A percentile compares a stretch with the other conserved stretches of the same genome.
phyloP scores from a whole-genome alignment of 2,797 vertebrate species.

The Limnodromus scolopaceus region DNA sequence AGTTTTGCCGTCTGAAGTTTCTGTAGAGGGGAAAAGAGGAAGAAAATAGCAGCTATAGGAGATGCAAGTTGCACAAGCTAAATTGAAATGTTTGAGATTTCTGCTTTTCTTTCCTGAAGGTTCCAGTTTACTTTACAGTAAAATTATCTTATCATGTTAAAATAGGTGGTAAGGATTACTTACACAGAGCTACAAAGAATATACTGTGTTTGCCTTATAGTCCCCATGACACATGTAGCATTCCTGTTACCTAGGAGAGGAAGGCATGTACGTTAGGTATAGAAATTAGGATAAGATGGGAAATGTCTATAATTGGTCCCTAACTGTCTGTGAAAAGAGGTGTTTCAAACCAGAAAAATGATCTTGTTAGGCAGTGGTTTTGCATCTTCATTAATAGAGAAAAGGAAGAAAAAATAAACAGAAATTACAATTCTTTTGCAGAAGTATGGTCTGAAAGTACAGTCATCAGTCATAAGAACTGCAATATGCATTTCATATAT shows the following conservation, averaged over 20 bases:
- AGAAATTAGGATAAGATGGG: conserved; percentile 61
- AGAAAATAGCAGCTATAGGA: not conserved
- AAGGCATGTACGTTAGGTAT: conserved; percentile 38
- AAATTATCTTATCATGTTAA: not conserved
- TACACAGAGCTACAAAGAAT: conserved; percentile 27
- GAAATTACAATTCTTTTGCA: conserved; percentile 7
- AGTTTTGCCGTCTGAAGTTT: not conserved
- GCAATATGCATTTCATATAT: not conserved
- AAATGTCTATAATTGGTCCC: conserved; percentile 74
- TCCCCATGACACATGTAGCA: not conserved
- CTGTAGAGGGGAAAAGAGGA: not conserved
- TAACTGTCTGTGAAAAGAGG: conserved; percentile 59
- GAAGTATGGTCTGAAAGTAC: conserved; percentile 31
- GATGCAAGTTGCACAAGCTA: not conserved
- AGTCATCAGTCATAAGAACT: not conserved
- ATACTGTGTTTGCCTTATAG: conserved; percentile 10
- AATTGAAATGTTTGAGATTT: conserved; percentile 26
- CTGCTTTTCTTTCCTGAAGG: conserved; percentile 30
- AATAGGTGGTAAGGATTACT: conserved; percentile 15
- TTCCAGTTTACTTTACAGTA: conserved; percentile 28
- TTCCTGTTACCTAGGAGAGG: conserved; percentile 70
- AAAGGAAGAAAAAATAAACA: not conserved
- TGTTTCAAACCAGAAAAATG: conserved; percentile 53
- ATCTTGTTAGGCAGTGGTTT: conserved; percentile 13
- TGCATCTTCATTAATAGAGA: conserved; percentile 26